These are phyloP conservation scores for Drosophila melanosoma DNA, from an alignment of 2,888 invertebrate genomes.

Conservation along the genomic window DNA sequence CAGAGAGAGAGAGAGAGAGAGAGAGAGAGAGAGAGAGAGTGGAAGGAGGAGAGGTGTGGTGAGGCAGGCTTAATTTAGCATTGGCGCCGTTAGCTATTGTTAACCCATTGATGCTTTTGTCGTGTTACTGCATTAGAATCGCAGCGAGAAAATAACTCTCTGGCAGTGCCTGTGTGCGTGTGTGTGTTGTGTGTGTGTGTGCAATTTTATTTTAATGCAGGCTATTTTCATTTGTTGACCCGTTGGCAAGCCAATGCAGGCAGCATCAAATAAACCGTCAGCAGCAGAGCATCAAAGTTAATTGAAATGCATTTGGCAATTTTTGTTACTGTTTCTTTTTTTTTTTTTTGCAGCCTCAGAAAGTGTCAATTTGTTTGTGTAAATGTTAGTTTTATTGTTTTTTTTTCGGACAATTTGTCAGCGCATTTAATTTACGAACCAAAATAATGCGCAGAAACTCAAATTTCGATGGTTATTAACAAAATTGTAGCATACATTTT, in stretches of 20 bases:
- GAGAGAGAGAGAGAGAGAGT: too few species aligned
- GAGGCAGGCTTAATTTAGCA: background rate
- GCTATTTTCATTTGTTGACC: slow-evolving; percentile 56
- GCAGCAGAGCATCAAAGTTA: slow-evolving; percentile 33
- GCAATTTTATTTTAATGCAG: slow-evolving; percentile 54
- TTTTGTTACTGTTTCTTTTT: slow-evolving; percentile 53
- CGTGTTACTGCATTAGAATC: slow-evolving; percentile 29
- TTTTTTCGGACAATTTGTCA: slow-evolving; percentile 57
- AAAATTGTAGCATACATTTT: slow-evolving; percentile 28
- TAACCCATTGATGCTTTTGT: slow-evolving; percentile 38
- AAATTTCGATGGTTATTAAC: background rate
- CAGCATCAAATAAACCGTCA: slow-evolving; percentile 10
- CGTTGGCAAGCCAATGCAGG: slow-evolving; percentile 50
- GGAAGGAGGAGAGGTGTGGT: too few species aligned
- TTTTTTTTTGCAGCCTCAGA: slow-evolving; percentile 14
- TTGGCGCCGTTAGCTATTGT: slow-evolving; percentile 20
- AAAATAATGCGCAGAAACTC: slow-evolving; percentile 7
- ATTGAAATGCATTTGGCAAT: slow-evolving; percentile 70
- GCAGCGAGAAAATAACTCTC: background rate
- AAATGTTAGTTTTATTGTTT: background rate
- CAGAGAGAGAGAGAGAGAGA: too few species aligned
- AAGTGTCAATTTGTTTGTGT: slow-evolving; percentile 14
- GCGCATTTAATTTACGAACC: slow-evolving; percentile 51
- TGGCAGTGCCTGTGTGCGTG: slow-evolving; percentile 4
- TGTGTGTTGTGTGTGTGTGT: slow-evolving; percentile 18